A percentile compares a stretch with the other conserved stretches of the same genome.
Conservation (phyloP, 2,888 invertebrate genomes). For the Gymnosoma rotundatum region DNA sequence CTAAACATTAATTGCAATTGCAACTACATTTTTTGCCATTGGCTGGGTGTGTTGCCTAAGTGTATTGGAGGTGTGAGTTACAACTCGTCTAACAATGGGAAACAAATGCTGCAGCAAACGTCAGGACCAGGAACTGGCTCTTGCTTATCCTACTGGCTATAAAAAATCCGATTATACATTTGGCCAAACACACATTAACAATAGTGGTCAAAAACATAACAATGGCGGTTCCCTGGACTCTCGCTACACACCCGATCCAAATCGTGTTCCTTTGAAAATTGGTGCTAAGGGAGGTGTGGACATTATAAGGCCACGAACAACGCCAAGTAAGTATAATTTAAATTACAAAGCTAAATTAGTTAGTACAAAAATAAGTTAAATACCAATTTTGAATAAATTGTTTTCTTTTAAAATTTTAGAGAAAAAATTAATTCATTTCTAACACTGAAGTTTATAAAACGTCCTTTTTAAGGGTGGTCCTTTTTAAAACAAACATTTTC, state of each 20-base stretch:
- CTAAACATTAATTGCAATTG: constrained; percentile 68
- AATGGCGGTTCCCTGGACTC: constrained; percentile 84
- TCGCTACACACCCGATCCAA: constrained; percentile 91
- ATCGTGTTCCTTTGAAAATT: constrained; percentile 85
- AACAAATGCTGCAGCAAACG: constrained; percentile 94
- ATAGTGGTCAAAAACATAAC: constrained; percentile 81
- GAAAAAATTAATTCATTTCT: too few relatives aligned
- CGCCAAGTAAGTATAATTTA: constrained; percentile 84
- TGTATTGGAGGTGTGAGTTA: constrained; percentile 14
- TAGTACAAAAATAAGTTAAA: too few relatives aligned
- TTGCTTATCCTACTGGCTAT: constrained; percentile 81
- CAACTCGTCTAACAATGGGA: constrained; percentile 85
- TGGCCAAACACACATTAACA: constrained; percentile 81
- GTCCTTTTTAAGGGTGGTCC: too few relatives aligned
- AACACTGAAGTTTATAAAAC: too few relatives aligned
- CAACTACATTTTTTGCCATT: constrained; percentile 43
- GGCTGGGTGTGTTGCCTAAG: not conserved
- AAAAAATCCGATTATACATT: constrained; percentile 82
- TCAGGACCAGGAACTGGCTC: constrained; percentile 86
- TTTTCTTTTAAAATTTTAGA: too few relatives aligned
- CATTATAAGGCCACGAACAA: constrained; percentile 88
- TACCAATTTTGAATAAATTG: too few relatives aligned
- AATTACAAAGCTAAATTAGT: not conserved
- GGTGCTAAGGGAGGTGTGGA: constrained; percentile 87
- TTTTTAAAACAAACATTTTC: too few relatives aligned